Conservation (phyloP, 2,888 invertebrate species). For the Sturmia bella region DNA sequence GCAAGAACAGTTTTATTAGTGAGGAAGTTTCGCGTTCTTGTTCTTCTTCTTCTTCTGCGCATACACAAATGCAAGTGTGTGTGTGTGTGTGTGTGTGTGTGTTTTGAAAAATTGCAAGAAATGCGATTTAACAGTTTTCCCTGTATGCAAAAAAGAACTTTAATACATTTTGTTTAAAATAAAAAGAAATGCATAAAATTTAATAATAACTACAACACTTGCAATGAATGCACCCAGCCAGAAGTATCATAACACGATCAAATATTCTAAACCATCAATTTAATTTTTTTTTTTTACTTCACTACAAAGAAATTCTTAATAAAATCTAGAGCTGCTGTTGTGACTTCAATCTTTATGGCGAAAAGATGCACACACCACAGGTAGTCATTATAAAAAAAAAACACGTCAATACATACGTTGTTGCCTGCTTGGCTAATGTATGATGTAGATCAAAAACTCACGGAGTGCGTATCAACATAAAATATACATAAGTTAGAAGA, state of each 20-base stretch:
- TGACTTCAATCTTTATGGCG: constrained; percentile 1
- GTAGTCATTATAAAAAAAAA: constrained; percentile 60
- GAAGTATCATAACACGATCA: constrained; percentile 66
- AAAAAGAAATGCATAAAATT: constrained; percentile 42
- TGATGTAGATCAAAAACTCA: constrained; percentile 49
- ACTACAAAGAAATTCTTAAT: constrained; percentile 49
- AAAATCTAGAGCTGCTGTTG: constrained; percentile 53
- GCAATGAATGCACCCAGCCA: constrained; percentile 19
- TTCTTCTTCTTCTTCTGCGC: too few relatives aligned
- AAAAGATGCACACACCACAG: constrained; percentile 58
- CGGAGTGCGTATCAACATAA: constrained; percentile 8
- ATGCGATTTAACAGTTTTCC: background rate
- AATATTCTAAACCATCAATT: constrained; percentile 57
- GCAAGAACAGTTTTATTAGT: constrained; percentile 57
- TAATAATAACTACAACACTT: constrained; percentile 47
- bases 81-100: too few relatives aligned
- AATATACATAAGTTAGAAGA: background rate
- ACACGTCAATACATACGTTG: constrained; percentile 11
- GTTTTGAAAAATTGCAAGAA: background rate
- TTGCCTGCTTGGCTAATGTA: constrained; percentile 15
- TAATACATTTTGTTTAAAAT: constrained; percentile 8
- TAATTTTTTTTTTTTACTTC: constrained; percentile 11
- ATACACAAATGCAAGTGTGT: too few relatives aligned
- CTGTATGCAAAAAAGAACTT: constrained; percentile 10
- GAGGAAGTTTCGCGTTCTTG: constrained; percentile 39